These are phyloP conservation scores for Henicopernis longicauda DNA, from an alignment of 2,113 vertebrate species.

Conservation along the genomic window DNA sequence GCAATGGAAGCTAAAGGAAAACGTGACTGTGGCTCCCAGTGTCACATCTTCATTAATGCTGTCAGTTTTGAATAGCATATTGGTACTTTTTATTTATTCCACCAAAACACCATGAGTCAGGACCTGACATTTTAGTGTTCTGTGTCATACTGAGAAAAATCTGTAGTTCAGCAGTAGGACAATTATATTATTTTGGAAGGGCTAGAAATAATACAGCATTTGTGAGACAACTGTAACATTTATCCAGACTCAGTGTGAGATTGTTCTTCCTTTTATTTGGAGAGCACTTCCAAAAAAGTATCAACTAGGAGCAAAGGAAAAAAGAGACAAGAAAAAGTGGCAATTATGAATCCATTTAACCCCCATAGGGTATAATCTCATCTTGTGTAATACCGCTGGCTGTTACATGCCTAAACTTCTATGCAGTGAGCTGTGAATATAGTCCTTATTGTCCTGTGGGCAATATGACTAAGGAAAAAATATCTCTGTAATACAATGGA, in stretches of 20 bases:
- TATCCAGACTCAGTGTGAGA: slow-evolving; percentile 46
- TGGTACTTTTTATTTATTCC: slow-evolving; percentile 67
- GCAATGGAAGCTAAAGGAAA: background rate
- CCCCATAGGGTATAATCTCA: slow-evolving; percentile 14
- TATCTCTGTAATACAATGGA: background rate
- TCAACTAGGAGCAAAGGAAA: slow-evolving; percentile 7
- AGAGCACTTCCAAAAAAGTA: slow-evolving; percentile 53
- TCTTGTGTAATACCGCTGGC: background rate
- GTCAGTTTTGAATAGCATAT: slow-evolving; percentile 50
- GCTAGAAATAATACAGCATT: slow-evolving; percentile 54
- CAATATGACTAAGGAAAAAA: slow-evolving; percentile 29
- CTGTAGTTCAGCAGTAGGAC: slow-evolving; percentile 64
- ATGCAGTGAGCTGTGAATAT: background rate
- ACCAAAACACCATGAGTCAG: slow-evolving; percentile 69
- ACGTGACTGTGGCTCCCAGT: background rate
- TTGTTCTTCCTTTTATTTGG: slow-evolving; percentile 56
- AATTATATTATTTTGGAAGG: slow-evolving; percentile 53
- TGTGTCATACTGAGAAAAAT: slow-evolving; percentile 73
- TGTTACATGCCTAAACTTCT: background rate
- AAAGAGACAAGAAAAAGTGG: background rate
- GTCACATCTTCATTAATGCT: slow-evolving; percentile 42
- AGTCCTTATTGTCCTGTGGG: background rate
- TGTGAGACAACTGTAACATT: slow-evolving; percentile 58
- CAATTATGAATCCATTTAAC: slow-evolving; percentile 37
- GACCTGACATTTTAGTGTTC: slow-evolving; percentile 72